Evolutionary conservation across 92 coral and sea anemone genomes (phyloP).

Genomic region (Montipora capitata): DNA sequence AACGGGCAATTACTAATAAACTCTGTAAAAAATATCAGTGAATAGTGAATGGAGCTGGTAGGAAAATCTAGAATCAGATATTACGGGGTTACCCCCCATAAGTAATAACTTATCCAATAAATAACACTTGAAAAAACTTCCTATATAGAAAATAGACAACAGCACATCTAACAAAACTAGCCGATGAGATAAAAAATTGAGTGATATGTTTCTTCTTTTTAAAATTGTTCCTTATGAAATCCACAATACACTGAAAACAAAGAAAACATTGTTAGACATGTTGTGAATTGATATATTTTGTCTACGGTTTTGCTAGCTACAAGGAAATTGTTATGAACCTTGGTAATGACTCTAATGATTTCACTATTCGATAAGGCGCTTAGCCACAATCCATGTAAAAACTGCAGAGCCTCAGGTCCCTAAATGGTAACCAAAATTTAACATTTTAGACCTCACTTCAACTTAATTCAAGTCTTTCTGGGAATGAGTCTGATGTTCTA

Average conservation of each 20-base stretch:
- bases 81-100: not conserved
- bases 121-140: conserved; percentile 24
- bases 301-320: no score
- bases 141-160: not conserved
- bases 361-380: no score
- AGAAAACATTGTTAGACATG: not conserved
- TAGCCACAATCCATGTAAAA: no score
- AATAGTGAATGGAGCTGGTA: not conserved
- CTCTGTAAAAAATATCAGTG: not conserved
- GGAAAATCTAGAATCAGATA: conserved; percentile 10
- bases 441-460: no score
- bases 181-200: not conserved
- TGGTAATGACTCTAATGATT: no score
- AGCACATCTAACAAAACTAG: not conserved
- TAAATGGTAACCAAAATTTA: no score
- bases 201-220: not conserved
- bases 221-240: not conserved
- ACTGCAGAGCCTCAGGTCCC: no score
- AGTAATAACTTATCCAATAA: conserved; percentile 17
- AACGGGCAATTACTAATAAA: no score
- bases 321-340: no score
- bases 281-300: no score
- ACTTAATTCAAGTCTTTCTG: no score
- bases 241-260: conserved; percentile 37
- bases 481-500: no score